These are phyloP conservation scores for Heliconius ethilla DNA, from an alignment of 2,888 invertebrate genomes.

Conservation along the genomic window DNA sequence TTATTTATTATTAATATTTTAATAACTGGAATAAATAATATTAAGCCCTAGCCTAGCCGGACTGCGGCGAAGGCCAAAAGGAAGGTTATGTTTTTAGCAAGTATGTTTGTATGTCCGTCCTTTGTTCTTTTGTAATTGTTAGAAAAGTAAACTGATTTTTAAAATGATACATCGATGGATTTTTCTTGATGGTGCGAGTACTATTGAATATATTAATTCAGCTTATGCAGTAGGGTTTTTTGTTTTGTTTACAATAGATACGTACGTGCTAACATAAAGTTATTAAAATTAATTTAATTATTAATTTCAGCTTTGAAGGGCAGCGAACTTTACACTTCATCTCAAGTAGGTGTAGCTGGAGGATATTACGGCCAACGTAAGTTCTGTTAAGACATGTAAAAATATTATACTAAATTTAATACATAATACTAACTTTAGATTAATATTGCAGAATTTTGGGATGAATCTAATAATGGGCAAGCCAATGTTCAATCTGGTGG, in stretches of 20 bases:
- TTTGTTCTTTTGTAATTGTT: too few relatives aligned
- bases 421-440: background rate
- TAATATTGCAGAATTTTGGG: slow-evolving; percentile 51
- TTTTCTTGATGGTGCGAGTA: too few relatives aligned
- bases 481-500: slow-evolving; percentile 43
- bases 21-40: background rate
- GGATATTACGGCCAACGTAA: slow-evolving; percentile 71
- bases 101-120: too few relatives aligned
- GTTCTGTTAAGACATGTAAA: slow-evolving; percentile 34
- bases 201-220: too few relatives aligned
- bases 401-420: background rate
- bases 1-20: background rate
- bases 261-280: background rate
- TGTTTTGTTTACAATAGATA: too few relatives aligned
- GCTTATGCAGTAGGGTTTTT: too few relatives aligned
- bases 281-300: background rate
- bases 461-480: slow-evolving; percentile 46
- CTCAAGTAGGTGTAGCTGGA: slow-evolving; percentile 57
- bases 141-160: too few relatives aligned
- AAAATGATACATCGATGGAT: too few relatives aligned
- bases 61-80: too few relatives aligned
- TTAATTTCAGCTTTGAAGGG: slow-evolving; percentile 62
- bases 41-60: background rate
- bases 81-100: too few relatives aligned
- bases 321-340: slow-evolving; percentile 61